These are phyloP conservation scores for Diachasma alloeum DNA, from an alignment of 1,140 invertebrate species.

Conservation along the genomic window DNA sequence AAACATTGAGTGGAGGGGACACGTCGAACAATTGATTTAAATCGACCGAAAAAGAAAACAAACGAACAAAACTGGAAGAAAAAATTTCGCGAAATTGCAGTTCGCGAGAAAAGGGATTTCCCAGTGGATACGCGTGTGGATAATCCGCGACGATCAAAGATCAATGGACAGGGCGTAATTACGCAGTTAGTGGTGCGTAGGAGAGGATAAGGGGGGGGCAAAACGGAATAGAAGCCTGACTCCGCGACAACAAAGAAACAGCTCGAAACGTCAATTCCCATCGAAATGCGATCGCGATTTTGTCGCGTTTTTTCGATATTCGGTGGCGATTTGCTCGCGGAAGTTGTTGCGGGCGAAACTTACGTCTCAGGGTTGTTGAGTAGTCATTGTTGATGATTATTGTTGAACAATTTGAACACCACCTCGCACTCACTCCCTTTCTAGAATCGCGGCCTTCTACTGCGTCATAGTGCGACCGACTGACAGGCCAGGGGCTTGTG, in stretches of 20 bases:
- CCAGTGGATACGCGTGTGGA: neutral
- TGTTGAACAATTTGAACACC: conserved; percentile 31
- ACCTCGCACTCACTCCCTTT: neutral
- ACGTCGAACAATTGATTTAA: too few species aligned
- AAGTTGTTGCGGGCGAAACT: conserved; percentile 24
- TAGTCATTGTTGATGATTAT: conserved; percentile 48
- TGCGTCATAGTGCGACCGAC: conserved; percentile 59
- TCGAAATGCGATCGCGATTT: neutral
- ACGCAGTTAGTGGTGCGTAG: conserved; percentile 32
- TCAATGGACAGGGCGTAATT: neutral
- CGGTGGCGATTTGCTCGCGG: too few species aligned
- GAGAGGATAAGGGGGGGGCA: neutral
- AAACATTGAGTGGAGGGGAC: neutral
- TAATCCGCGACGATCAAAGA: neutral
- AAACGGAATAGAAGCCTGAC: conserved; percentile 24
- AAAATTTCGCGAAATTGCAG: neutral
- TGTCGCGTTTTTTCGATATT: neutral
- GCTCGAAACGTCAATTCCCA: neutral
- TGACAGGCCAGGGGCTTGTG: conserved; percentile 46
- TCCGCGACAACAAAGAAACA: neutral
- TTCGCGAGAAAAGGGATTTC: neutral
- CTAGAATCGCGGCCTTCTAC: conserved; percentile 43
- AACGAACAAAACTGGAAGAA: too few species aligned
- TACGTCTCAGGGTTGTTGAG: conserved; percentile 49
- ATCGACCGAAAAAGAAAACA: too few species aligned